Conservation (phyloP, 2,797 vertebrate genomes). For the Aeoliscus strigatus region DNA sequence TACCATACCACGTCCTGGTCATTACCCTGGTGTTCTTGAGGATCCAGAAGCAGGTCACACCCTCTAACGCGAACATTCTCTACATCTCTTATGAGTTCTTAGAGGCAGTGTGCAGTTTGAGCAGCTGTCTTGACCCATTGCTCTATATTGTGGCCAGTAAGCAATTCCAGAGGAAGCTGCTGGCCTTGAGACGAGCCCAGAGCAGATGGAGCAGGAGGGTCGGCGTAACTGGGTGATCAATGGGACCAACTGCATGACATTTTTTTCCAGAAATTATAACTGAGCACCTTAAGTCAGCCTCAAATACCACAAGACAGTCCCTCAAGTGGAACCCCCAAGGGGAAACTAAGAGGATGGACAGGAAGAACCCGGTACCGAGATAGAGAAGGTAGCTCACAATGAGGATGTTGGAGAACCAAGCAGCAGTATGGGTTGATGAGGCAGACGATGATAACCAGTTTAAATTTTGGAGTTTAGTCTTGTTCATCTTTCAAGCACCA, state of each 20-base stretch:
- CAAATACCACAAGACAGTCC: no score
- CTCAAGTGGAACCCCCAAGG: no score
- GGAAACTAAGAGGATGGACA: no score
- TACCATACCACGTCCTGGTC: conserved; percentile 76
- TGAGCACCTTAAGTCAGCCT: no score
- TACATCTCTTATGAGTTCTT: conserved; percentile 67
- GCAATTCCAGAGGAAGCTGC: conserved; percentile 63
- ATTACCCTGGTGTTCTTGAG: conserved; percentile 67
- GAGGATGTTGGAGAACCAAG: no score
- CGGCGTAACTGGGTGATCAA: conserved; percentile 34
- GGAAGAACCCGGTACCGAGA: no score
- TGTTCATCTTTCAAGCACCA: conserved; percentile 8
- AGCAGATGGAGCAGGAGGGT: conserved; percentile 41
- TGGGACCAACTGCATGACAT: no score
- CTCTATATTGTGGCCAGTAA: conserved; percentile 79
- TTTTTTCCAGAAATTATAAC: no score
- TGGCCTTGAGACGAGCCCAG: conserved; percentile 29
- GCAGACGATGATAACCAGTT: no score
- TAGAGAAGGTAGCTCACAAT: no score
- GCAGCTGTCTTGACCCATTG: conserved; percentile 78
- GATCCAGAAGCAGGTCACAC: conserved; percentile 45
- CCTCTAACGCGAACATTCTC: conserved; percentile 52
- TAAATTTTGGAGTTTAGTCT: no score
- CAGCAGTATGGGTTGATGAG: no score
- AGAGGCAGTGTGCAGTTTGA: conserved; percentile 76